phyloP scores from a whole-genome alignment of 2,888 invertebrate genomes.

The Omphaloscelis lunosa region DNA sequence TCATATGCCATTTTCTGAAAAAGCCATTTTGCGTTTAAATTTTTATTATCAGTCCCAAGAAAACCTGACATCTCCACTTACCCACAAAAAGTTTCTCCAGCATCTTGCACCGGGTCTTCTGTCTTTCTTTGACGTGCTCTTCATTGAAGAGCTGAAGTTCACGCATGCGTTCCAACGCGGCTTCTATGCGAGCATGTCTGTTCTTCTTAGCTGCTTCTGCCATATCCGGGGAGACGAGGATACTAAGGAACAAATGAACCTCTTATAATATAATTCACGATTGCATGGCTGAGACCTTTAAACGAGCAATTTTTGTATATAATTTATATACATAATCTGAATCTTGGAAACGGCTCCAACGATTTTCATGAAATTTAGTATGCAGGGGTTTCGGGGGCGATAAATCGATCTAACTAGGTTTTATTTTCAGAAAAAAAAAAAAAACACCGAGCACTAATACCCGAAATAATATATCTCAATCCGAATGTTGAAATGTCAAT shows the following conservation, averaged over 20 bases:
- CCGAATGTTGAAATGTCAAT: not conserved
- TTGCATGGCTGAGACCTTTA: too few relatives aligned
- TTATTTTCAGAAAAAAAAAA: too few relatives aligned
- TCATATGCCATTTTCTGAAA: not conserved
- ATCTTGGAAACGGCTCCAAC: too few relatives aligned
- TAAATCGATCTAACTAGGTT: too few relatives aligned
- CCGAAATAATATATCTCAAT: not conserved
- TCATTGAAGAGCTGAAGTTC: constrained; percentile 82
- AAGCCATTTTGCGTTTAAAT: not conserved
- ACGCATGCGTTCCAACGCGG: constrained; percentile 77
- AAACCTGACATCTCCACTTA: constrained; percentile 60
- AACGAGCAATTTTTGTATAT: too few relatives aligned
- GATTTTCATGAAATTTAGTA: too few relatives aligned
- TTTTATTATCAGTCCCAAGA: not conserved
- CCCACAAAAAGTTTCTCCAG: constrained; percentile 82
- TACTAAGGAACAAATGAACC: constrained; percentile 67
- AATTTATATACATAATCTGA: too few relatives aligned
- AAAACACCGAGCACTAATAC: too few relatives aligned
- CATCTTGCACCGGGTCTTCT: constrained; percentile 75
- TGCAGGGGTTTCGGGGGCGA: too few relatives aligned
- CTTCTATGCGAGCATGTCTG: constrained; percentile 74
- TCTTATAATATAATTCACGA: not conserved
- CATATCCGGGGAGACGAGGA: constrained; percentile 75
- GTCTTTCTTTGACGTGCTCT: constrained; percentile 74
- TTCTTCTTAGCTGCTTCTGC: constrained; percentile 76